phyloP scores from a whole-genome alignment of 2,888 invertebrate species.

The Phymatocera aterrima region DNA sequence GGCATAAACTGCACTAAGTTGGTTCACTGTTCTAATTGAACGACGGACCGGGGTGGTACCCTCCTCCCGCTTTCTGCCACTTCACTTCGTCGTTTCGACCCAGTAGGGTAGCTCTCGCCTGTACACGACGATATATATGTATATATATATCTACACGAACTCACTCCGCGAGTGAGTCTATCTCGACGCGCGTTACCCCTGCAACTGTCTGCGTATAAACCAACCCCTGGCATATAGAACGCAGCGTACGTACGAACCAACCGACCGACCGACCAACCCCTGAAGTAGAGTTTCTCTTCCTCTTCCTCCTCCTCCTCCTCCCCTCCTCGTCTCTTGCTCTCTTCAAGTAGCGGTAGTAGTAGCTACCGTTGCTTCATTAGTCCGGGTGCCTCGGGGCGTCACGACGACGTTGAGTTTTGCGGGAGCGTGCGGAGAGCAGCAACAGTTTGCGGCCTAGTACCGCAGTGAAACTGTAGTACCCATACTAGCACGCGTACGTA shows the following conservation, averaged over 20 bases:
- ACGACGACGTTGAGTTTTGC: constrained; percentile 44
- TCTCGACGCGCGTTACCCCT: constrained; percentile 20
- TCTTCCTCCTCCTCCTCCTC: neutral
- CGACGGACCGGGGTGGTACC: constrained; percentile 24
- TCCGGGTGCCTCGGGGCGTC: constrained; percentile 29
- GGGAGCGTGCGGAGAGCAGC: constrained; percentile 31
- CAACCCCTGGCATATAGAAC: constrained; percentile 25
- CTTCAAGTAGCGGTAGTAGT: neutral
- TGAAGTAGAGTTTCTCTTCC: neutral
- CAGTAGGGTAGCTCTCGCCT: neutral
- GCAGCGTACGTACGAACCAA: too few relatives aligned
- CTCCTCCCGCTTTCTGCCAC: neutral
- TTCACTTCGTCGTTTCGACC: constrained; percentile 26
- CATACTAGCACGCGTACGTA: too few relatives aligned
- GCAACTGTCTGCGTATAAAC: constrained; percentile 27
- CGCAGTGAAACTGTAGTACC: too few relatives aligned
- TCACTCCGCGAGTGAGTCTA: constrained; percentile 11
- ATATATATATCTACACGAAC: neutral
- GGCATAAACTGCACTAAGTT: constrained; percentile 49
- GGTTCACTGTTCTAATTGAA: constrained; percentile 45
- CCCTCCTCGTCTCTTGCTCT: neutral
- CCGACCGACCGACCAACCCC: neutral
- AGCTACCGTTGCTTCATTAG: constrained; percentile 30
- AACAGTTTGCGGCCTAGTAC: constrained; percentile 48
- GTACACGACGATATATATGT: neutral